Evolutionary conservation across 1,140 invertebrate genomes (phyloP), one percentile per base, ranked within the genome.

Genomic region (Stenopsyche tienmushanensis): DNA sequence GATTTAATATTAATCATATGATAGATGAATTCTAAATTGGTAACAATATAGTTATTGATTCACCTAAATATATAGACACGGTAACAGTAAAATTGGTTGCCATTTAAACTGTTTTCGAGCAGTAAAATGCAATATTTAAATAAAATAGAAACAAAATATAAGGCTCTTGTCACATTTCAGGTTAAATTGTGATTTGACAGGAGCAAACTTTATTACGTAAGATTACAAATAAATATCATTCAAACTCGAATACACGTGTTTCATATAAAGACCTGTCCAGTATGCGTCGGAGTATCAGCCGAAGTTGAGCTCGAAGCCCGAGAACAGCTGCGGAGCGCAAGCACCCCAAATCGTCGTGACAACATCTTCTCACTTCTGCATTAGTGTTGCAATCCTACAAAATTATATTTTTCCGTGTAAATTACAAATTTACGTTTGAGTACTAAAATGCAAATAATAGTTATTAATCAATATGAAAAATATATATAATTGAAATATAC

Each of bases 241-340:
- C 29, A 34, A 34, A 34, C 5, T 34, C 29, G 13, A 13, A 47
- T 5, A 15, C 10, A 47, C 17, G 44, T 41, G 18, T 15, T 10
- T 41, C 2, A 3, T 3, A 42, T 26, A 13, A 29, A 2, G 39
- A 70, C 68, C 64, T 70, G 68, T 54, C 68, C 68, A 26, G 68
- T 70, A 42, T 70, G 68, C 42, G 62, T 70, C 13, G 44, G 53
- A 29, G 17, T 47, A 60, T 69, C 68, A 9, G 44, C 49, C 10
- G 68, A 21, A 39, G 47, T 5, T 23, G 42, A 1, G 29, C 29
- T 34, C 5, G 29, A 5, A 13, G 29, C 29, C 5, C 29, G 29
- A n/a, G n/a, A n/a, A n/a, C n/a, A n/a, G n/a, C n/a, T n/a, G 29
- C 5, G 5, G 5, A 34, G 29, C 29, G 29, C 29, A 5, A 34